Base-by-base conservation (phyloP, 2,888 invertebrate species). In the Cistogaster globosa region DNA sequence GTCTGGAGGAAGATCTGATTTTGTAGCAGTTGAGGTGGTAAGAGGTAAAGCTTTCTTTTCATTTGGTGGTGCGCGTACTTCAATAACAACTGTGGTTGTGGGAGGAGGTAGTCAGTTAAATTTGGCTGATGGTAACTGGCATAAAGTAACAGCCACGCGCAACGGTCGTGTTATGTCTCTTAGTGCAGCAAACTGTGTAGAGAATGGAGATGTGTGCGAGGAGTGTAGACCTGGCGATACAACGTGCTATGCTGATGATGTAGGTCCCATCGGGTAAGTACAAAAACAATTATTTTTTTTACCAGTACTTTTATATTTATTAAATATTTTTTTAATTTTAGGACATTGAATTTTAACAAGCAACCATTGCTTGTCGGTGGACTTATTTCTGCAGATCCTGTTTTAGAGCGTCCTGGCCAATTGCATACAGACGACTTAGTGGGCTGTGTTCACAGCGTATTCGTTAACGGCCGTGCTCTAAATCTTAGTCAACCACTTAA, bases 381-480 rank as follows among this genome's bases (percentile, higher is more conserved):
- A 9, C 93, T 98, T 48, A 94, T 95, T 62, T 95, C 95, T 87
- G 97, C 98, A 0, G 97, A 97, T 92, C 97, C 97, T 16, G 95
- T 98, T 0, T 92, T 98, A 36, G 97, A 98, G 91, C 94, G 98
- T 60, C 97, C 97, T 0, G 97, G 97, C 0, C 98, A 98, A 93
- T 95, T 98, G 53, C 96, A 96, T 89, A 96, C 98, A 0, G 98
- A 98, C 90, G 98, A 98, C 91, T 95, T 99, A 83, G 96, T 98
- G 18, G 99, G 99, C 7, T 99, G 99, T 90, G 95, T 98, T 87
- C 97, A 98, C 90, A 97, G 97, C 88, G 96, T 98, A 2, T 95
- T 96, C 0, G 95, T 98, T 74, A 98, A 98, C 90, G 98, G 98
- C 5, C 94, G 97, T 26, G 93, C 95, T 0, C 91, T 98, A 32